Evolutionary conservation across 2,113 vertebrate species (phyloP), one percentile per base, ranked within the genome.

Genomic region (Gallinago jamesoni): DNA sequence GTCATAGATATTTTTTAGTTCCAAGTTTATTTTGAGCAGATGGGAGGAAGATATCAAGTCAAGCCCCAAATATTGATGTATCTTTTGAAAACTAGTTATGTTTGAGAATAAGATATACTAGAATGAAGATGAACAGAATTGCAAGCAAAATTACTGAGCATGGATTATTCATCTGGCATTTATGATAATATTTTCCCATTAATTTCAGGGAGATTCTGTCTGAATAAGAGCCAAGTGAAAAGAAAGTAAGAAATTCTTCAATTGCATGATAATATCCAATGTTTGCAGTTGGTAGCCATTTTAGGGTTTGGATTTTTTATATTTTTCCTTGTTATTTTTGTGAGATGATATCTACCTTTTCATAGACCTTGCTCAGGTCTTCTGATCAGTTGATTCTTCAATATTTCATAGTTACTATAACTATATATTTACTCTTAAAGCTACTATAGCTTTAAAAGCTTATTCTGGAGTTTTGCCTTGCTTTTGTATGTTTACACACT

Each of bases 21-120:
- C 84, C 82, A 94, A 85, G 30, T 91, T 83, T 79, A 76, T 90
- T 94, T 93, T 90, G 87, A 97, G 90, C 90, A 94, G 84, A 94
- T 94, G 91, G 93, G 72, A 93, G 47, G 70, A 89, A 95, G 47
- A 30, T 87, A 83, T 4, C 33, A 52, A 82, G 69, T 78, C 80
- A 87, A 64, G 16, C 27, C 35, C 48, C 52, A 92, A 96, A 89
- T 96, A 91, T 84, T 91, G 89, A 67, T 92, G 76, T 90, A 57
- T 67, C 91, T 94, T 81, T 89, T 64, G 3, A 64, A 72, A 74
- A 77, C 24, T 72, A 48, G 14, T 79, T 84, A 7, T 59, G 8
- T 62, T 87, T 82, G 53, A 78, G 74, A 79, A 50, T 67, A n/a
- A 31, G 25, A 59, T 87, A 13, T 17, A 48, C 21, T 93, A 83